Evolutionary conservation across 2,888 invertebrate genomes (phyloP), one percentile per base, ranked within the genome.

Genomic region (Athalia rosae): DNA sequence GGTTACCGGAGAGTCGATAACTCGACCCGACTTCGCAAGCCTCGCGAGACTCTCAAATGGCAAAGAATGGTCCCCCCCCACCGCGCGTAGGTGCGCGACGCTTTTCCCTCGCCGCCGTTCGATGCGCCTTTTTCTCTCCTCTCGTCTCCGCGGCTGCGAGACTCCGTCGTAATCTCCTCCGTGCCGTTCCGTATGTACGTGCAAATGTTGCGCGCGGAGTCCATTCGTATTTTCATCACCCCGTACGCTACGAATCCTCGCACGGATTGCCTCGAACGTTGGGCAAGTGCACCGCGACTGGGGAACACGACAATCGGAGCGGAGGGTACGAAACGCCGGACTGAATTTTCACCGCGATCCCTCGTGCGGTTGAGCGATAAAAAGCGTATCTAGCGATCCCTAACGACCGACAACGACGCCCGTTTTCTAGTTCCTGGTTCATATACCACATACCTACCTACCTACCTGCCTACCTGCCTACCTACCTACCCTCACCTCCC

Each of bases 341-440:
- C 45, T 71, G 71, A 9, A 69, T 69, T 69, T 56, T 28, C 69
- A 58, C 58, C 58, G 43, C 58, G 43, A 71, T 71, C 58, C 41
- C 41, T 9, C 53, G 11, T 53, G 53, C 53, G 13, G 8, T 43
- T 43, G 67, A 53, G 15, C 41, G 41, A 50, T 9, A 58, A 71
- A 71, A 71, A 71, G 71, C 45, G 13, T 43, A 28, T 28, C 28
- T 28, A 28, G 7, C 13, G 56, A 13, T 13, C 45, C 13, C 69
- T 69, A 69, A 69, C 56, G 71, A 71, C 71, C 58, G 58, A 71
- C 45, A 11, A 67, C 53, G 61, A n/a, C 71, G 71, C 71, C 76
- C 77, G 7, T 11, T 9, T 45, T 48, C 76, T 78, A 86, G 86
- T 87, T 87, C 87, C 87, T 85, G 86, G 87, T 87, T 87, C 87